Base-by-base conservation (phyloP, 2,797 vertebrate species). In the Danio aesculapii region DNA sequence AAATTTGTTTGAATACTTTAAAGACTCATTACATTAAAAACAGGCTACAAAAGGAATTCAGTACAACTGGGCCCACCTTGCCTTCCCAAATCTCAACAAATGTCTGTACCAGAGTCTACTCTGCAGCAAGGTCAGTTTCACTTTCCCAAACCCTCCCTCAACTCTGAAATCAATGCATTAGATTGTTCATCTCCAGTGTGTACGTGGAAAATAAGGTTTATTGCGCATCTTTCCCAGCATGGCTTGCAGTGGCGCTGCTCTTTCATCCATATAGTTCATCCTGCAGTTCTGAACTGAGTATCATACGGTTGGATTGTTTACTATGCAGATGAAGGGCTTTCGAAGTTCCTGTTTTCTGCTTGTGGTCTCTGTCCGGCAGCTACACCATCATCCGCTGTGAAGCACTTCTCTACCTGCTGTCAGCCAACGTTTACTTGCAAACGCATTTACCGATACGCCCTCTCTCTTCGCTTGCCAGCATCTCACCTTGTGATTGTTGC, bases 281-380 rank as follows among this genome's bases (percentile, higher is more conserved):
- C 30, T 30, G 30, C 30, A 90, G 89, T 89, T 93, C 90, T 88
- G 84, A 88, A 84, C 49, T 88, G 74, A 81, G 87, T 81, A 44
- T 84, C 87, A 88, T 93, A 91, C 92, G 95, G 94, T 92, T 91
- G 95, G 92, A 91, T 92, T 91, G 94, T 94, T 91, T 94, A 96
- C 96, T 97, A 96, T 99, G 97, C 96, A 97, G 95, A 96, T 92
- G 83, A 92, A 96, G 90, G 92, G 92, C 93, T 95, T 94, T 93
- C 17, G 94, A 91, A 91, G 93, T 87, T 84, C 41, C 58, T 76
- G 49, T 59, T 62, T 52, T 43, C 66, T 75, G 50, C 68, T 43
- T 70, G 69, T 64, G 62, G 21, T 81, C 53, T 62, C 62, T 73
- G 17, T 87, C 81, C 88, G 92, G 94, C 92, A 93, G 94, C 92